Evolutionary conservation across 2,113 vertebrate genomes (phyloP), one percentile per base, ranked within the genome.

Genomic region (Gallinago undulata): DNA sequence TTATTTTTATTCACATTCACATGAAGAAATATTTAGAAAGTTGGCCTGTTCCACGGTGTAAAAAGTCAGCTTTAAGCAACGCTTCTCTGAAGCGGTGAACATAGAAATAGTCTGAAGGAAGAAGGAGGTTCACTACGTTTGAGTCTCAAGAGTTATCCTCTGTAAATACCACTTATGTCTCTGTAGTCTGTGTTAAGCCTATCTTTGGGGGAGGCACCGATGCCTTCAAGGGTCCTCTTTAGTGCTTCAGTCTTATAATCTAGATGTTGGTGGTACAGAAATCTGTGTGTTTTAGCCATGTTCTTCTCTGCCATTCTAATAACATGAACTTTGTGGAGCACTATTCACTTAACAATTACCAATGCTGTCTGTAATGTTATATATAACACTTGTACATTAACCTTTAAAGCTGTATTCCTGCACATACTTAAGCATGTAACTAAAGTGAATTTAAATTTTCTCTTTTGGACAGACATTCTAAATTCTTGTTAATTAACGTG

Each of bases 281-380:
- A 77, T 24, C 30, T 0, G 0, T 6, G 19, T 2, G 3, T 5
- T 67, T 33, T 30, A 41, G 47, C 35, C 47, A 2, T 24, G 30
- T 31, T 70, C 22, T 74, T 45, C 51, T 66, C 87, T 80, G 47
- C 30, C 27, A 1, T 62, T 57, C 45, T 35, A 14, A 30, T 27
- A 28, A 10, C 13, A 37, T 48, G 30, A 51, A 24, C 24, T 68
- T 35, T 51, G 51, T 10, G 35, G 66, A 68, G 48, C 33, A 19
- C 28, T 63, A 2, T 22, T 78, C 37, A 21, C 23, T 64, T 41
- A 35, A n/a, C 16, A 48, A 23, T 53, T 68, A 5, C n/a, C 63
- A 43, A 0, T 9, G 35, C 67, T 76, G 13, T 43, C 60, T 90
- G 24, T 30, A 27, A 31, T 41, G 25, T 18, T 60, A 15, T 2